These are phyloP conservation scores for Ibidorhyncha struthersii DNA, from an alignment of 2,113 vertebrate genomes.

Conservation along the genomic window DNA sequence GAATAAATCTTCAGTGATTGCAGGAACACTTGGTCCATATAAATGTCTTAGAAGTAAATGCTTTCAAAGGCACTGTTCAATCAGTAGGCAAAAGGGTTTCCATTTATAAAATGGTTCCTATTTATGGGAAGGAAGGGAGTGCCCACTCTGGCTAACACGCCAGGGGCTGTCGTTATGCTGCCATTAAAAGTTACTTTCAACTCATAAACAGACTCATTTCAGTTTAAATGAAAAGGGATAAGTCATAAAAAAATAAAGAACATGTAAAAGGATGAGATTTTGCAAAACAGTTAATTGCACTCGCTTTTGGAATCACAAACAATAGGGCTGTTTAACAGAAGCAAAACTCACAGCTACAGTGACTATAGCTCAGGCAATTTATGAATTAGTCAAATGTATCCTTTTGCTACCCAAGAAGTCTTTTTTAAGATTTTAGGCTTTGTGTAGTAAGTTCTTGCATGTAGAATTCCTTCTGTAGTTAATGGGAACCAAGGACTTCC, in stretches of 20 bases:
- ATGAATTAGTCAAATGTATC: background rate
- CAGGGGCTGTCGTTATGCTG: background rate
- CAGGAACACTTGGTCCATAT: background rate
- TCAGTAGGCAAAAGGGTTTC: background rate
- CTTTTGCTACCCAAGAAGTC: background rate
- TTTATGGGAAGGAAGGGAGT: constrained; percentile 39
- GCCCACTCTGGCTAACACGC: background rate
- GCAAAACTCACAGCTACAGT: background rate
- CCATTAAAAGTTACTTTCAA: constrained; percentile 6
- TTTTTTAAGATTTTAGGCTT: background rate
- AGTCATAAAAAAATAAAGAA: background rate
- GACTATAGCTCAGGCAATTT: background rate
- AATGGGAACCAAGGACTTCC: background rate
- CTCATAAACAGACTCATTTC: constrained; percentile 16
- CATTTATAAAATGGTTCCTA: constrained; percentile 14
- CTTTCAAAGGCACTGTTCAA: constrained; percentile 16
- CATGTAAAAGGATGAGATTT: background rate
- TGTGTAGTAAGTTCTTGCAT: background rate
- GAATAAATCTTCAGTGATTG: background rate
- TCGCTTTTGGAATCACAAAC: background rate
- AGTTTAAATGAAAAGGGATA: constrained; percentile 21
- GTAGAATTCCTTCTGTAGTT: background rate
- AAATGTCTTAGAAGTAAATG: background rate
- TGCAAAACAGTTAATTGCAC: background rate
- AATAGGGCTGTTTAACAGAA: background rate